Conservation (phyloP, 2,888 invertebrate species). For the Leucoptera coffeella region DNA sequence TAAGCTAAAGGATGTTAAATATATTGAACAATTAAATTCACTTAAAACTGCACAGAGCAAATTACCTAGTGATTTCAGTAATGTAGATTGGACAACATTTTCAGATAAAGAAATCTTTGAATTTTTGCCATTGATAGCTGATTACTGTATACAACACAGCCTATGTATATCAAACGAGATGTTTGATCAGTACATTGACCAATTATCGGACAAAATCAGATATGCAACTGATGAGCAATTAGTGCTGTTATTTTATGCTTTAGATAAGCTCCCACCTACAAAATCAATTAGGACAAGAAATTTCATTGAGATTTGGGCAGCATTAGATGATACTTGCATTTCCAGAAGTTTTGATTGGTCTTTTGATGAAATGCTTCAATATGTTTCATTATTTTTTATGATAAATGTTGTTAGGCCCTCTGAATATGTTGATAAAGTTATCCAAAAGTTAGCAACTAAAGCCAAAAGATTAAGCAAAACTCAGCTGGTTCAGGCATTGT, state of each 20-base stretch:
- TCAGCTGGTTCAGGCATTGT: constrained; percentile 62
- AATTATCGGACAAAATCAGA: constrained; percentile 43
- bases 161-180: constrained; percentile 24
- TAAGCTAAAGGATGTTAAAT: constrained; percentile 11
- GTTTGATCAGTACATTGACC: constrained; percentile 31
- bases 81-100: constrained; percentile 17
- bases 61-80: constrained; percentile 6
- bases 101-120: constrained; percentile 17
- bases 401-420: constrained; percentile 46
- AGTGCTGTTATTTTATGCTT: constrained; percentile 34
- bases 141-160: constrained; percentile 20
- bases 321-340: constrained; percentile 60
- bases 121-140: constrained; percentile 20
- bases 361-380: constrained; percentile 44
- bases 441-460: constrained; percentile 52
- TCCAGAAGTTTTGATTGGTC: constrained; percentile 30
- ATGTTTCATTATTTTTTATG: constrained; percentile 60
- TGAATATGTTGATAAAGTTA: constrained; percentile 46
- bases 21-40: too few relatives aligned
- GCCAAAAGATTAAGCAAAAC: constrained; percentile 51
- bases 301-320: constrained; percentile 59
- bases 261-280: constrained; percentile 47
- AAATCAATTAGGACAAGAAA: constrained; percentile 47
- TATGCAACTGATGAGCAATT: constrained; percentile 54
- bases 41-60: too few relatives aligned